Evolutionary conservation across 2,888 invertebrate species (phyloP).

Genomic region (Trichacis sp.): DNA sequence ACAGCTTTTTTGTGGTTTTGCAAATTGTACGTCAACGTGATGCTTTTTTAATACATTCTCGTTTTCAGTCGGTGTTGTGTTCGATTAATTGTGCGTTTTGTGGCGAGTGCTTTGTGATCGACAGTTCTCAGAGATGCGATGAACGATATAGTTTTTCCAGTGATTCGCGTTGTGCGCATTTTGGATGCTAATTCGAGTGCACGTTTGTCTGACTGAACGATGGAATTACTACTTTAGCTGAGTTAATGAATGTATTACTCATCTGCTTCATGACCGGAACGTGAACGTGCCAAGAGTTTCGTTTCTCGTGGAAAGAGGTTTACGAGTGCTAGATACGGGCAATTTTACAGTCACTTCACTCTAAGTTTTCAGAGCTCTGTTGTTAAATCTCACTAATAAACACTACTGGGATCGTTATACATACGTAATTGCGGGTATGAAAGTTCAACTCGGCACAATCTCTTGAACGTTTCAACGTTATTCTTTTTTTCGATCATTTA

Average conservation of each 20-base stretch:
- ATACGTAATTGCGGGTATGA: no score
- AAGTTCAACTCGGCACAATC: no score
- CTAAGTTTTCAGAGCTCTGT: not conserved
- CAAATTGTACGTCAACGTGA: no score
- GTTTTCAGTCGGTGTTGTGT: no score
- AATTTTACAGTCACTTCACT: constrained; percentile 14
- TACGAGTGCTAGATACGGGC: constrained; percentile 4
- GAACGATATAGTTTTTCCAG: not conserved
- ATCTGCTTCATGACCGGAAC: constrained; percentile 5
- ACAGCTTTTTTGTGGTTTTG: no score
- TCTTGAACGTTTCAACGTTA: no score
- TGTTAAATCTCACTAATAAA: not conserved
- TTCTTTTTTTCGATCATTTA: no score
- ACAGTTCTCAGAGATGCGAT: not conserved
- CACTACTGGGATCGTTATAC: no score
- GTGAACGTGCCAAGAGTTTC: constrained; percentile 11
- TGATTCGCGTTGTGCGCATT: constrained; percentile 1
- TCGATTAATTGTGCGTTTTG: no score
- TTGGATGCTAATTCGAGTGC: no score
- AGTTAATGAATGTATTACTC: constrained; percentile 11
- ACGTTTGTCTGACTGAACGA: constrained; percentile 8
- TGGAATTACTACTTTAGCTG: constrained; percentile 9
- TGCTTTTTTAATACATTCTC: no score
- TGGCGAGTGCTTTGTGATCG: not conserved
- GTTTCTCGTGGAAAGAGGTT: constrained; percentile 15